Base-by-base conservation (phyloP, 2,888 invertebrate genomes). In the Hipparchia semele region DNA sequence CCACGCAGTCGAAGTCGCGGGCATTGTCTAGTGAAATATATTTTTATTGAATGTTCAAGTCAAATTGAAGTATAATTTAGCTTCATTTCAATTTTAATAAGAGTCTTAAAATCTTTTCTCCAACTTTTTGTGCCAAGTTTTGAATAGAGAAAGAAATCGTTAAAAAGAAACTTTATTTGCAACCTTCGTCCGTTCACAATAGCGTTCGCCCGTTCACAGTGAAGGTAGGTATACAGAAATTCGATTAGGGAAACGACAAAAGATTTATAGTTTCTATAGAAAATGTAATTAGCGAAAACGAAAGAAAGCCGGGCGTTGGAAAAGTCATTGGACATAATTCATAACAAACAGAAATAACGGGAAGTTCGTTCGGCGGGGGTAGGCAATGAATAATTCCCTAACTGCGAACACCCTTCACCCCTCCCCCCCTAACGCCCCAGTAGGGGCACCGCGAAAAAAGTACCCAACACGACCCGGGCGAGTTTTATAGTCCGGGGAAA, bases 361-460 rank as follows among this genome's bases (percentile, higher is more conserved):
- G 90, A 91, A 90, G 90, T 90, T 89, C 86, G 90, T 92, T 92
- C 89, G 90, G 91, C 88, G 90, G 85, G 91, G 93, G 93, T 90
- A 88, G 92, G 93, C 93, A 92, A 94, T 94, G 93, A 93, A 94
- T 94, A 93, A 93, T 93, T 93, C 91, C 90, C 91, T 91, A 92
- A 92, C 92, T 90, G 92, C 90, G 91, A 90, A 91, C 92, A 87
- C 90, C 91, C 91, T 85, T 86, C 85, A 83, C 86, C 79, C 75
- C 76, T 75, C 74, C 68, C 71, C 76, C 73, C 75, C 74, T 71
- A 70, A 76, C 79, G 78, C 78, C 79, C 81, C 83, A 83, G 83
- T 84, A 86, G 84, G 88, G 84, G 86, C 86, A 86, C 89, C 90
- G 87, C 90, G 90, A 89, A 92, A 92, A 93, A 93, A 92, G 90